Base-by-base conservation (phyloP, 1,140 invertebrate genomes). In the Plodia interpunctella region DNA sequence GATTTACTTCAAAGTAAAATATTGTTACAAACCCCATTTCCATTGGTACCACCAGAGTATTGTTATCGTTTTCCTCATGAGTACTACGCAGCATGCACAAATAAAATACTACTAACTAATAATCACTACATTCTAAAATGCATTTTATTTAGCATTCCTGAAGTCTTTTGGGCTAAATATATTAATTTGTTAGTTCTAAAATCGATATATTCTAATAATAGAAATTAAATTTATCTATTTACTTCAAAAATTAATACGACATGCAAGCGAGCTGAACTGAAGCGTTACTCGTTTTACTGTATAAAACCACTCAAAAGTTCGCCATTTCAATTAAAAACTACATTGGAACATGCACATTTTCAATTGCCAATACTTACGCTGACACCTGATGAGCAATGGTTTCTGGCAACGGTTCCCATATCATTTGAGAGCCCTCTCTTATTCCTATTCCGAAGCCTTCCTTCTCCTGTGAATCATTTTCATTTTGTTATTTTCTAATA, bases 321-420 rank as follows among this genome's bases (percentile, higher is more conserved):
- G 13, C 38, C 38, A 44, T 15, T 10, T 35, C 9, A 3, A 35
- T 11, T 35, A 5, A 15, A 44, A n/a, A 44, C 38, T 44, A 15
- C 15, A 44, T n/a, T 44, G 10, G 38, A 44, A n/a, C 55, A 49
- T 28, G 15, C 57, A 25, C 56, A 56, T 38, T 11, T 50, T 50
- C 20, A 15, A 62, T 8, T n/a, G 25, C 0, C n/a, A 15, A 38
- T 60, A 90, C 91, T 92, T 88, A 94, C 93, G 90, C 13, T 13
- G n/a, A n/a, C n/a, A 1, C 32, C 15, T 44, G 91, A 65, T 90
- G 87, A 49, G 77, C 64, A 5, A 88, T 56, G 4, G 84, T 80
- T 49, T 88, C 87, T 0, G 93, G 92, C 61, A 93, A 78, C 5
- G 94, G 94, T 68, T 95, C 93, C 94, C 94, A 95, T 69, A 95